Base-by-base conservation (phyloP, 2,888 invertebrate genomes). In the Sylvicola cinctus region DNA sequence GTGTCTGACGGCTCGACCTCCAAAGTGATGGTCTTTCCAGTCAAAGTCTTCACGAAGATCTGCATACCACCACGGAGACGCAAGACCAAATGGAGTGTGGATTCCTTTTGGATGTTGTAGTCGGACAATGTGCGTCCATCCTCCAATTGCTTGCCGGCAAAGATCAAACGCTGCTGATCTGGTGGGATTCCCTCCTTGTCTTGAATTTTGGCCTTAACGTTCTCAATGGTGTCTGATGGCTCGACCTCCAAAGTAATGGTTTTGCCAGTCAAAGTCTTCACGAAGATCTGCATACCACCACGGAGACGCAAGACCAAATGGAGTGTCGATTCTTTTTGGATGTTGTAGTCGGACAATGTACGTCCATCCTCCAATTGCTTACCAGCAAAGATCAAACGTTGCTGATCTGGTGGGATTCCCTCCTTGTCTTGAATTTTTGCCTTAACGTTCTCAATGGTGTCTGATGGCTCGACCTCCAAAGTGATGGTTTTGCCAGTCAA, bases 31-130 rank as follows among this genome's bases (percentile, higher is more conserved):
- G 67, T 68, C 47, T 68, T 68, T n/a, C 66, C 66, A 20, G 66
- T 68, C 27, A 67, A 45, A 2, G 67, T 67, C 46, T 66, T 66
- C 5, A 61, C 64, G 51, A 60, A 65, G 49, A 75, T 69, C 55
- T 76, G 66, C 56, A 74, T 73, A 43, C 73, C 74, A 45, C 73
- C 72, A 40, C 72, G 55, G 63, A 45, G 52, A 43, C 64, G 52
- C 7, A 66, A 50, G 3, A 64, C 63, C 40, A 65, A 46, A 45
- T 65, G 62, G 33, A 65, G 54, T 16, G 65, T 63, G 3, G 63
- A 61, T 45, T 64, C 64, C 42, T 68, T 67, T 43, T 68, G 66
- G 39, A 68, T 68, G 44, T 68, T 68, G 47, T 68, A 68, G 43
- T 68, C 67, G 0, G 62, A 62, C 62, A 66, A 46, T 2, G 65